Base-by-base conservation (phyloP, 2,113 vertebrate species). In the Gallinago jamesoni region DNA sequence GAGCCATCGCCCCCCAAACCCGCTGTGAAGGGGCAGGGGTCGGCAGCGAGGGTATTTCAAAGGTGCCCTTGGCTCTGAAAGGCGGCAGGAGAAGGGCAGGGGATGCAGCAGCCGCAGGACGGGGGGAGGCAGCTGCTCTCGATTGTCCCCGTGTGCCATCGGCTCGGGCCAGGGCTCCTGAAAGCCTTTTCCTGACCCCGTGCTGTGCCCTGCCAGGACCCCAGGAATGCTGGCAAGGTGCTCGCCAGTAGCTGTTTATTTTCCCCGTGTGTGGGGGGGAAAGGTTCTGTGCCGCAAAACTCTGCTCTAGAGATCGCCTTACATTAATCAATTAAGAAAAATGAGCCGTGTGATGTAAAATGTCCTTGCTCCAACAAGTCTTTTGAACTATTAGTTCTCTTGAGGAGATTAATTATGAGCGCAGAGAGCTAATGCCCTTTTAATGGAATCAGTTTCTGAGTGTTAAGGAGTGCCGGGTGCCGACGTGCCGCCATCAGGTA, bases 311-410 rank as follows among this genome's bases (percentile, higher is more conserved):
- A 80, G 60, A 95, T 79, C 48, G 0, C 63, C 95, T 96, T 95
- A 96, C 95, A 97, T 97, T 96, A 98, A 98, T 97, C 98, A 98
- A 97, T 98, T 97, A 98, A 97, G 93, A 90, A 97, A 96, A 98
- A 98, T 35, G 95, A 97, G 95, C 95, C 96, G 96, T 91, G 96
- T 83, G 78, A 97, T 97, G 96, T 97, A 95, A 78, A 91, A 97
- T 53, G 96, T 95, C 96, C 96, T 97, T 97, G 94, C 94, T 96
- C 96, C 53, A 2, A 33, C 25, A 10, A 96, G 94, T 84, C 96
- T 97, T 97, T 96, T 95, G 95, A 98, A 97, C 97, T 97, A 92
- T 97, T 94, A 95, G 95, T 95, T 98, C 97, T 97, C 96, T 55
- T 18, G 95, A 97, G 97, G 95, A 98, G 98, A 98, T 98, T 98